Percentiles rank a stretch among this genome's conserved stretches.
Evolutionary conservation across 1,140 invertebrate species (phyloP).

Genomic region (Ruditapes philippinarum): DNA sequence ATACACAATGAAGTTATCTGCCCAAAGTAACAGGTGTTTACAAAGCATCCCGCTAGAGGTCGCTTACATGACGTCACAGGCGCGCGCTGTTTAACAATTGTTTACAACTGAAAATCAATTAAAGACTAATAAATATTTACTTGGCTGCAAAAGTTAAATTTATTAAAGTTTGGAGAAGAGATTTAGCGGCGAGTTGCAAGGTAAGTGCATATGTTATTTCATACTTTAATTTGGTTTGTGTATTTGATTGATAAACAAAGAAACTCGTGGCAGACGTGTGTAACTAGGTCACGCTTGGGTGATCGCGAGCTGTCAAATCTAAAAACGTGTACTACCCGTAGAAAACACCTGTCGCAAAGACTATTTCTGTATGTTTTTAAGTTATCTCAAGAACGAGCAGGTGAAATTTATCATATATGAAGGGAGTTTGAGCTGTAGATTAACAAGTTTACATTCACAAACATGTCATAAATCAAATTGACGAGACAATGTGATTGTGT

Average conservation of each 20-base stretch:
- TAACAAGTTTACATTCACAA: no score
- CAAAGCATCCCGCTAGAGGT: constrained; percentile 10
- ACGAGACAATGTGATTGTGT: no score
- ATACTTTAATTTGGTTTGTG: neutral
- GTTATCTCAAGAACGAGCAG: no score
- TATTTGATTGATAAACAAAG: neutral
- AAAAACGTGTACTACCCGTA: neutral
- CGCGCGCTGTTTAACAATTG: constrained; percentile 28
- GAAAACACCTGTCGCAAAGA: neutral
- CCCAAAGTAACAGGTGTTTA: constrained; percentile 7
- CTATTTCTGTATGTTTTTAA: no score
- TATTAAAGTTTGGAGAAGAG: no score
- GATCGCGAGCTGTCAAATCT: constrained; percentile 9
- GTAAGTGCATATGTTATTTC: neutral
- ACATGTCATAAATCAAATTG: no score
- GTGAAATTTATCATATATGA: no score
- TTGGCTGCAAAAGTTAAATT: no score
- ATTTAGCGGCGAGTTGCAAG: neutral
- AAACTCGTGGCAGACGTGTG: constrained; percentile 5
- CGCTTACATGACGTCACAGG: constrained; percentile 18
- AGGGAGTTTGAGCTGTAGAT: no score
- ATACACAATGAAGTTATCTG: neutral
- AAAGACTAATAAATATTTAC: no score
- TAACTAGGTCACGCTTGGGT: neutral
- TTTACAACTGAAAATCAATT: constrained; percentile 27